Evolutionary conservation across 1,140 invertebrate genomes (phyloP), one percentile per base, ranked within the genome.

Genomic region (Plectrocnemia conspersa): DNA sequence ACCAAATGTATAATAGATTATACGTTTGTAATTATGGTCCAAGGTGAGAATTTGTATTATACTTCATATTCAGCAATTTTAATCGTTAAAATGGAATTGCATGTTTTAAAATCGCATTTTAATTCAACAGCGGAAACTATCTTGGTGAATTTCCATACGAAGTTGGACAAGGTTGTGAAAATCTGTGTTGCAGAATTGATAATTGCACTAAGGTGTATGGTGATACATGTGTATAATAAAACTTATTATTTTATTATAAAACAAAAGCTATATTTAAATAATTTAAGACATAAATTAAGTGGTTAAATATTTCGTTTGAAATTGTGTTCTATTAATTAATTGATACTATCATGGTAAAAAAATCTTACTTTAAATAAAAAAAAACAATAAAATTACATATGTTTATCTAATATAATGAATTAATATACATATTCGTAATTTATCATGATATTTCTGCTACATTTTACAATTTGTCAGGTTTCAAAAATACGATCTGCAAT

Each of bases 1-100:
- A 13, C 7, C 7, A 38, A 38, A 10, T 6, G 15, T 10, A 10
- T 6, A 9, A 38, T 10, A 38, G 5, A 22, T 3, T 18, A 3
- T 49, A 36, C 13, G 29, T 49, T n/a, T 49, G 47, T 16, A 36
- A 49, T 15, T 49, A 49, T 49, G 47, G 47, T 5, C 47, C 47
- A 3, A 24, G 16, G 47, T 49, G 16, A 49, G 19, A 2, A 16
- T 19, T 29, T 13, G 6, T 7, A 24, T n/a, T n/a, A n/a, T n/a
- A n/a, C n/a, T n/a, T n/a, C n/a, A n/a, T 29, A 7, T 29, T 29
- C n/a, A 29, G n/a, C n/a, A 7, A n/a, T 7, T 29, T 29, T 29
- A 29, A n/a, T 29, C 6, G 27, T 29, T 29, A 29, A 6, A 7
- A 29, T 29, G 6, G 27, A 29, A 29, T 7, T 29, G 6, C 6